Conservation (phyloP, 2,888 invertebrate species). For the Diaperis boleti region DNA sequence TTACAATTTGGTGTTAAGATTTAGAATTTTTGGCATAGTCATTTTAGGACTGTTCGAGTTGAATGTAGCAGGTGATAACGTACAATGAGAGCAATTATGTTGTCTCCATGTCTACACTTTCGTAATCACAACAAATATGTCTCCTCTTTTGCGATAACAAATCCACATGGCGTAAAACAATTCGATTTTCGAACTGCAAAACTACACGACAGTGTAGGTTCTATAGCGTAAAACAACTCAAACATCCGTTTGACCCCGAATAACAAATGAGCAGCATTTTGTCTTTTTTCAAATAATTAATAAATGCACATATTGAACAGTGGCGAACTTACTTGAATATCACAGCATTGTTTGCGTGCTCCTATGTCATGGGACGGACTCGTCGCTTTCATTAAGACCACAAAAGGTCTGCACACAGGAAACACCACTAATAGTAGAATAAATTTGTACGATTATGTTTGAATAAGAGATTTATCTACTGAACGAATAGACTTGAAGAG, state of each 20-base stretch:
- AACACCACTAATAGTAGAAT: conserved; percentile 38
- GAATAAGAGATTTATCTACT: conserved; percentile 43
- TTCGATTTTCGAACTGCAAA: too few relatives aligned
- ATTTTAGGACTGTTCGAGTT: too few relatives aligned
- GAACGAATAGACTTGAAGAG: conserved; percentile 44
- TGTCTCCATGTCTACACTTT: too few relatives aligned
- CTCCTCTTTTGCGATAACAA: too few relatives aligned
- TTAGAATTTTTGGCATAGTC: conserved; percentile 5
- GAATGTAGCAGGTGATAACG: too few relatives aligned
- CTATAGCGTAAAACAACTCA: neutral
- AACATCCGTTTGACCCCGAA: neutral
- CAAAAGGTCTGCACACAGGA: conserved; percentile 36
- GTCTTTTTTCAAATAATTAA: conserved; percentile 18
- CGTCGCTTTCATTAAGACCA: conserved; percentile 32
- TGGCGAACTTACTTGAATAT: conserved; percentile 32
- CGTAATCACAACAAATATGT: too few relatives aligned
- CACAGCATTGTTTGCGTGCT: conserved; percentile 35
- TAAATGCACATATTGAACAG: conserved; percentile 6
- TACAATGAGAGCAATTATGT: too few relatives aligned
- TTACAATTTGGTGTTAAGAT: conserved; percentile 2
- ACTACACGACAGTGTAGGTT: too few relatives aligned
- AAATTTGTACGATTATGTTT: conserved; percentile 38
- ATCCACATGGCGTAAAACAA: neutral
- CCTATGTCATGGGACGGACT: conserved; percentile 38
- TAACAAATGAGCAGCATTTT: neutral